Conservation (phyloP, 2,113 vertebrate genomes). For the Struthidea cinerea region DNA sequence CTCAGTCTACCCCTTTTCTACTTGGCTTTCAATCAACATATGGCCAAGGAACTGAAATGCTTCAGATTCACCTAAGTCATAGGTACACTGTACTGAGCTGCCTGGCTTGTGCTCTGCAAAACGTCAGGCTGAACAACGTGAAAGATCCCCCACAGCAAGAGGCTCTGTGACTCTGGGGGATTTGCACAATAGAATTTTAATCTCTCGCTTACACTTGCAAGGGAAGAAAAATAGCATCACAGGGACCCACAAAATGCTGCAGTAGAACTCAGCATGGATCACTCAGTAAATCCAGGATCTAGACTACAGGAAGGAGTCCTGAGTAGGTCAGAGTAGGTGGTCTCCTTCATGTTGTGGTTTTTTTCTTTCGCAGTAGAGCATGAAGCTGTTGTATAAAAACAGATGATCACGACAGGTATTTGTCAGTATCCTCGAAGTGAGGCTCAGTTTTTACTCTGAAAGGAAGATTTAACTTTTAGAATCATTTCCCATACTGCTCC, state of each 20-base stretch:
- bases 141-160: background rate
- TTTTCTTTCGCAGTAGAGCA: background rate
- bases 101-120: background rate
- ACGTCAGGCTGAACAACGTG: background rate
- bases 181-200: background rate
- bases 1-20: background rate
- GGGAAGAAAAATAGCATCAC: background rate
- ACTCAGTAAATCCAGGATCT: background rate
- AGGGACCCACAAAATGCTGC: background rate
- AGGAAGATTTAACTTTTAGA: background rate
- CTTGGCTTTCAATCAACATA: background rate
- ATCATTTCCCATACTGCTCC: background rate
- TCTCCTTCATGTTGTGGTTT: background rate
- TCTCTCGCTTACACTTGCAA: background rate
- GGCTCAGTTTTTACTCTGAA: background rate
- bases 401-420: background rate
- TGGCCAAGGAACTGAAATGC: background rate
- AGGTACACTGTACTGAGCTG: background rate
- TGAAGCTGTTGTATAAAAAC: background rate
- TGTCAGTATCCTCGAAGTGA: background rate
- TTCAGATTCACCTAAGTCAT: constrained; percentile 3
- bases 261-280: background rate
- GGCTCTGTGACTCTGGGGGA: background rate
- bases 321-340: background rate
- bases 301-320: background rate